Evolutionary conservation across 1,140 invertebrate genomes (phyloP), one percentile per base, ranked within the genome.

Genomic region (Macrobrachium nipponense): DNA sequence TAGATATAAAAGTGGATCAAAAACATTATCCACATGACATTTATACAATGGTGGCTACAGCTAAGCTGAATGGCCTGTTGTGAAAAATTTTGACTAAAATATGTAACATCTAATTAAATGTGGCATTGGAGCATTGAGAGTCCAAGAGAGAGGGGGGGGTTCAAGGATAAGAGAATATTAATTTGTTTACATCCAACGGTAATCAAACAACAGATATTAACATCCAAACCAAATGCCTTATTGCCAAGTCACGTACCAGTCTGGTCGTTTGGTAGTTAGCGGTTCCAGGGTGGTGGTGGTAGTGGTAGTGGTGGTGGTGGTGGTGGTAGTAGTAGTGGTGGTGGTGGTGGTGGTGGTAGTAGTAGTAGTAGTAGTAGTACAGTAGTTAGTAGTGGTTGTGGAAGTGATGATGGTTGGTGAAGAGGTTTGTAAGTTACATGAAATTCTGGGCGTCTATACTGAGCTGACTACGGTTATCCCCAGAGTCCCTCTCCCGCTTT

Each of bases 191-290:
- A 51, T 51, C 51, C 12, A 51, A 51, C 51, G 12, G 12, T 51
- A 10, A 51, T 51, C 51, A 51, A 51, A 51, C 51, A 51, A 51
- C 51, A 51, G 51, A 51, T 51, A 51, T 51, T 51, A 51, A 51
- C 51, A 51, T 85, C 66, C 76, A 85, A 85, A 85, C 66, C 64
- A 85, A 85, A 78, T 79, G 76, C 82, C 68, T 70, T 44, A 58
- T 86, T 86, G 84, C 84, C 84, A 86, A 79, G 78, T 86, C 84
- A 86, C 84, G 75, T 86, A 86, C 84, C 84, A 86, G 84, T 86
- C 84, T 86, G 84, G 84, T 86, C 76, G 84, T 86, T 86, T 20
- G 61, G 84, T 70, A 86, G 84, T 86, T 86, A 86, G 84, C 73
- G 64, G 84, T 86, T 80, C 84, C 77, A 58, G 80, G 78, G 84